Base-by-base conservation (phyloP, 2,888 invertebrate species). In the Aquatica leii region DNA sequence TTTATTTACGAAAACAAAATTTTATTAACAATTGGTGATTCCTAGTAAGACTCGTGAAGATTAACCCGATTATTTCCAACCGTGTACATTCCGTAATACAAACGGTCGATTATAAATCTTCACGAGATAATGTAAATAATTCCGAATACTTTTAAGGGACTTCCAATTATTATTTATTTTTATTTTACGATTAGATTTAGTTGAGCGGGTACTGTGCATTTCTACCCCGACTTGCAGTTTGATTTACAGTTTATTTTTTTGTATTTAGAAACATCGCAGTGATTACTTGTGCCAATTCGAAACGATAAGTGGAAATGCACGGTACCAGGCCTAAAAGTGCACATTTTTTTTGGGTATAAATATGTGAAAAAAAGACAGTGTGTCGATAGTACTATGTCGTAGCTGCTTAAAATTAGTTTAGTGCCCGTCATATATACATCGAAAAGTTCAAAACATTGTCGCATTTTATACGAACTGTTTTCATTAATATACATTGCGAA, bases 381-480 rank as follows among this genome's bases (percentile, higher is more conserved):
- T 65, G 71, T 73, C 53, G 60, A 61, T 65, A 61, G 57, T 49
- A 52, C 41, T 53, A 59, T 57, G 40, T 61, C 50, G 58, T 66
- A 65, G 62, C 55, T 59, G 67, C 69, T 72, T 67, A 31, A 62
- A 66, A 72, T 71, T 76, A 77, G 75, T 74, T 74, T 80, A 78
- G 78, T 76, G 76, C 74, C 77, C 74, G 75, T 74, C 77, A 76
- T 78, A 74, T 78, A 76, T 76, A 80, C 80, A 80, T 80, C 80
- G 79, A 80, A 67, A 64, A 50, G 49, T 24, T 63, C 59, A 53
- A 54, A 58, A 53, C 59, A 64, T 56, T 60, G 43, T 56, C 60
- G 60, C 59, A 64, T 64, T 64, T 64, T 64, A 60, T 64, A 64
- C 64, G 56, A 60, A 52, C 52, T 34, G 57, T 53, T 48, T 58